phyloP scores from a whole-genome alignment of 2,113 vertebrate species.

The Embiotoca jacksoni region DNA sequence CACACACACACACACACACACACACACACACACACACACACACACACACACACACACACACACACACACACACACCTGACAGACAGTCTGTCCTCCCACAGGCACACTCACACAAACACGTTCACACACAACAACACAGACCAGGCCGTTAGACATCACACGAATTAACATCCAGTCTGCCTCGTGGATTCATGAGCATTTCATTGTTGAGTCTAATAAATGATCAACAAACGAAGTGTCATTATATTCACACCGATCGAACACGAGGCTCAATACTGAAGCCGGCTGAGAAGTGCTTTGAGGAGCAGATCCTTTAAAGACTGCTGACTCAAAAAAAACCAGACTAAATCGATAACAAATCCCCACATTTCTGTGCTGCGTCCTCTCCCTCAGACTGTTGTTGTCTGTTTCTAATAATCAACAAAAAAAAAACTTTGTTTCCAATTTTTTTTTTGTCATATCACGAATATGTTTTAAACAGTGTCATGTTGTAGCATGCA shows the following conservation, averaged over 20 bases:
- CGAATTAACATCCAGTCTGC: background rate
- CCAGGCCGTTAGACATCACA: too few relatives aligned
- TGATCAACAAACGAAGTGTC: slow-evolving; percentile 23
- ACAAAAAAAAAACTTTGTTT: background rate
- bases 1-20: slow-evolving; percentile 9
- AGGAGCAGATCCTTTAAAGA: slow-evolving; percentile 24
- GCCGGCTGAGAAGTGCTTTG: slow-evolving; percentile 31
- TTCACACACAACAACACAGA: too few relatives aligned
- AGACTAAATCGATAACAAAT: slow-evolving; percentile 20
- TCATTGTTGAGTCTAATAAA: slow-evolving; percentile 27
- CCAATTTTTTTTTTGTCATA: background rate
- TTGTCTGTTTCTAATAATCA: slow-evolving; percentile 30
- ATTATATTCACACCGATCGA: slow-evolving; percentile 26
- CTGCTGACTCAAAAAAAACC: slow-evolving; percentile 38
- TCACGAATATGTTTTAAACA: background rate
- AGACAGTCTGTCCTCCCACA: too few relatives aligned
- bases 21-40: background rate
- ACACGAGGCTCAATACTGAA: slow-evolving; percentile 13
- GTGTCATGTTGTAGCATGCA: background rate
- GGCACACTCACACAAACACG: background rate
- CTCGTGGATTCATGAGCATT: background rate
- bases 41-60: background rate
- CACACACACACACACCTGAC: too few relatives aligned
- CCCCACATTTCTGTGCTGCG: background rate
- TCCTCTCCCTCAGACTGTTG: background rate